Evolutionary conservation across 2,113 vertebrate species (phyloP).

Genomic region (Tragelaphus scriptus): DNA sequence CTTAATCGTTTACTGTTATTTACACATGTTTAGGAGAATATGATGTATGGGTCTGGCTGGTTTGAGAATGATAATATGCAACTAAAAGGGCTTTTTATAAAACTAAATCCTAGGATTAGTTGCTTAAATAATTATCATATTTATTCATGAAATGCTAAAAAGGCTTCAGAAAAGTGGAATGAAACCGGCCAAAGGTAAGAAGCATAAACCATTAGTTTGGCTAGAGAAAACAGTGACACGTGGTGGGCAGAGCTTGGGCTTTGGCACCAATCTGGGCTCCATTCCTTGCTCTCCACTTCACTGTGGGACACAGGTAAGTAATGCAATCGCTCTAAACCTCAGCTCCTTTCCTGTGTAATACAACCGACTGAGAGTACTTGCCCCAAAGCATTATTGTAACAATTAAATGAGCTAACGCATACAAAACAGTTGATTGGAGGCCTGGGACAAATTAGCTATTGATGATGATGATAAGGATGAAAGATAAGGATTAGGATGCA

Average conservation of each 20-base stretch:
- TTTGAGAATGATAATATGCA: background rate
- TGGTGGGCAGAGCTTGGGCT: background rate
- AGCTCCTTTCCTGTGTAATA: background rate
- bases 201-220: background rate
- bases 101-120: background rate
- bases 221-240: background rate
- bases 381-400: background rate
- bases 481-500: background rate
- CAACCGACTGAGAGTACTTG: background rate
- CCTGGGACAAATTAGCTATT: background rate
- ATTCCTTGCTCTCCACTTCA: background rate
- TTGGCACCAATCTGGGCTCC: background rate
- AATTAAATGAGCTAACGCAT: background rate
- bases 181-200: background rate
- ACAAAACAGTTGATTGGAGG: background rate
- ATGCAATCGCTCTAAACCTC: background rate
- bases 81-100: background rate
- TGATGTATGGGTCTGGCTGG: background rate
- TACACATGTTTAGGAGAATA: background rate
- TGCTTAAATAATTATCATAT: background rate
- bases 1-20: background rate
- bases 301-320: background rate
- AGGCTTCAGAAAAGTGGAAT: background rate
- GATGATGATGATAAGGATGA: background rate
- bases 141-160: background rate